Percentiles rank a stretch among this genome's conserved stretches.
Evolutionary conservation across 2,888 invertebrate genomes (phyloP).

Genomic region (Frankliniella fusca): DNA sequence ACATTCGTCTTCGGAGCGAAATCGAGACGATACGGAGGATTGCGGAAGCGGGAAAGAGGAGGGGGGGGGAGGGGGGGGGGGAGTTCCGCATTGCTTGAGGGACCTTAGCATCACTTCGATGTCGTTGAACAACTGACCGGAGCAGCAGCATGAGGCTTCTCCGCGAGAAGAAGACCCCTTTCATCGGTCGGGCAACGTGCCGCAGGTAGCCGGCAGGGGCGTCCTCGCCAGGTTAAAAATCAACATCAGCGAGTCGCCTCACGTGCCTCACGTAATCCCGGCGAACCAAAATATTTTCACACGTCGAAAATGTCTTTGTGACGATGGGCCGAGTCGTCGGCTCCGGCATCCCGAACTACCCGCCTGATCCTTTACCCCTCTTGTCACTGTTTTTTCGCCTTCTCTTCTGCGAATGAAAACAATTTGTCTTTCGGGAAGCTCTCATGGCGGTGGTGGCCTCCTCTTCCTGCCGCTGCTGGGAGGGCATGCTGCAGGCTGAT

Average conservation of each 20-base stretch:
- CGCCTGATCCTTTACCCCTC: too few species aligned
- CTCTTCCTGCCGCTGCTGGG: neutral
- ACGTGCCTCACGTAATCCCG: neutral
- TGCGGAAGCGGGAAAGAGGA: neutral
- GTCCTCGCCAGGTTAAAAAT: neutral
- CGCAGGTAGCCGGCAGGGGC: neutral
- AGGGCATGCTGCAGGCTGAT: too few species aligned
- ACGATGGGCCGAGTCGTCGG: too few species aligned
- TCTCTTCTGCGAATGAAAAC: conserved; percentile 7
- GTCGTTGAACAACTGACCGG: too few species aligned
- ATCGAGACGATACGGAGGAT: too few species aligned
- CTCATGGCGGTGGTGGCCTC: neutral
- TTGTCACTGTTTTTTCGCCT: neutral
- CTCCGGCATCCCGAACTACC: neutral
- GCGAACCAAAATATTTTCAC: conserved; percentile 20
- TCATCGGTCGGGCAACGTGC: neutral
- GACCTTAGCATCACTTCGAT: too few species aligned
- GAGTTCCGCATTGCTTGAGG: too few species aligned
- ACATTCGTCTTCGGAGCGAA: too few species aligned
- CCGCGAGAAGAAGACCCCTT: neutral
- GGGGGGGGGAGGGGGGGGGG: too few species aligned
- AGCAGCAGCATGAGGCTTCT: too few species aligned
- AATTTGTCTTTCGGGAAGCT: neutral
- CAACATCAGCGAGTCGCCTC: neutral
- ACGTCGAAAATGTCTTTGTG: neutral